Percentiles rank a stretch among this genome's conserved stretches.
phyloP scores from a whole-genome alignment of 2,888 invertebrate genomes.

The Altica lythri region DNA sequence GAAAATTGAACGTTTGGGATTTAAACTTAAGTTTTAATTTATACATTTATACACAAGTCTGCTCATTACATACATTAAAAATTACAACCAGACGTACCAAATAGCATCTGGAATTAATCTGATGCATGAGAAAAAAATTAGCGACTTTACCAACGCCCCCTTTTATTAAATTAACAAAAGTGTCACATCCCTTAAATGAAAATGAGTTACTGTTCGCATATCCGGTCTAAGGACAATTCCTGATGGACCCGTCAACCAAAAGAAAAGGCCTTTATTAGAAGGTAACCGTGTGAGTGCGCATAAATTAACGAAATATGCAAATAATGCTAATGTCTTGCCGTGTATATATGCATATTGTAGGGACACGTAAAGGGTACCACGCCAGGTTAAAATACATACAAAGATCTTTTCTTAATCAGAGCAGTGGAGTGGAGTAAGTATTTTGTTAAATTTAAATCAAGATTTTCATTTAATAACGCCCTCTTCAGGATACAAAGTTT shows the following conservation, averaged over 20 bases:
- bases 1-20: too few relatives aligned
- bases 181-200: slow-evolving; percentile 46
- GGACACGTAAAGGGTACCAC: slow-evolving; percentile 32
- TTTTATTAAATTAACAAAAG: slow-evolving; percentile 48
- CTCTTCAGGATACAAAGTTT: neutral
- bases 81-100: too few relatives aligned
- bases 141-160: slow-evolving; percentile 28
- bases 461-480: too few relatives aligned
- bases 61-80: too few relatives aligned
- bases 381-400: neutral
- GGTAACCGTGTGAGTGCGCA: slow-evolving; percentile 47
- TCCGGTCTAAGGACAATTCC: slow-evolving; percentile 46
- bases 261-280: slow-evolving; percentile 36
- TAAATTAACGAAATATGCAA: slow-evolving; percentile 53
- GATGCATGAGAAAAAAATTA: slow-evolving; percentile 19
- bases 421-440: neutral
- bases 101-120: slow-evolving; percentile 14
- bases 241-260: slow-evolving; percentile 44
- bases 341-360: slow-evolving; percentile 41
- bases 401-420: neutral
- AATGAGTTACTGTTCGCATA: slow-evolving; percentile 47
- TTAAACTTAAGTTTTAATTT: too few relatives aligned
- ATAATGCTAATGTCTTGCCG: slow-evolving; percentile 48
- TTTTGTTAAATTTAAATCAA: too few relatives aligned
- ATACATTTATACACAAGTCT: too few relatives aligned